Percentiles rank a stretch among this genome's conserved stretches.
These are phyloP conservation scores for Tragelaphus buxtoni DNA, from an alignment of 2,113 vertebrate species.

Conservation along the genomic window DNA sequence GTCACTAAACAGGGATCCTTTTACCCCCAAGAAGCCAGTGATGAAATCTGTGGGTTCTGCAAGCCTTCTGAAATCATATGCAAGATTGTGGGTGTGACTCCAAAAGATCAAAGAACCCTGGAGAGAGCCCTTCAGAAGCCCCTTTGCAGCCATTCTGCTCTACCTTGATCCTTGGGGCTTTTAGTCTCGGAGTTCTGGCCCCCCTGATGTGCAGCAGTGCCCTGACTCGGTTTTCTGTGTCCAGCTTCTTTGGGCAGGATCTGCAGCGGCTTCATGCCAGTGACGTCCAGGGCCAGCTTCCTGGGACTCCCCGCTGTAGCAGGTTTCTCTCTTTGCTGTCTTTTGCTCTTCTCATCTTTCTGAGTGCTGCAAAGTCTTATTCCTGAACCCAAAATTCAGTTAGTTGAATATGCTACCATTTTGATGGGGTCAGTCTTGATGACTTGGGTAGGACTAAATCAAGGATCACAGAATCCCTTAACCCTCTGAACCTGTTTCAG, in stretches of 20 bases:
- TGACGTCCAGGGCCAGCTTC: not conserved
- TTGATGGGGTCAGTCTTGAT: not conserved
- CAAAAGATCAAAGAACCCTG: not conserved
- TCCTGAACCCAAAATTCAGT: conserved; percentile 65
- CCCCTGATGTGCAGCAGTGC: not conserved
- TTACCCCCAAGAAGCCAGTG: not conserved
- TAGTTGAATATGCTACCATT: not conserved
- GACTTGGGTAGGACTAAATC: not conserved
- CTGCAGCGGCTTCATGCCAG: not conserved
- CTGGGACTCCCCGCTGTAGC: not conserved
- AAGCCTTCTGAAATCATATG: not conserved
- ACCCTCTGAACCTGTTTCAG: not conserved
- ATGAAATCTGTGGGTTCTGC: not conserved
- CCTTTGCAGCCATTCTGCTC: not conserved
- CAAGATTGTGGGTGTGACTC: not conserved
- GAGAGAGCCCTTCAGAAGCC: not conserved
- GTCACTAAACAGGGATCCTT: not conserved
- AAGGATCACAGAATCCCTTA: not conserved
- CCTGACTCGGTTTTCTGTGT: not conserved
- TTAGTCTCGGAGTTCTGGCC: not conserved
- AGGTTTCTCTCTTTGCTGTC: not conserved
- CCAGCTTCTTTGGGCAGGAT: not conserved
- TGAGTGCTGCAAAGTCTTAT: conserved; percentile 51
- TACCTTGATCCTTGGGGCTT: not conserved
- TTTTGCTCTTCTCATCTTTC: conserved; percentile 36